Conservation (phyloP, 2,797 vertebrate genomes). For the Astyanax mexicanus region DNA sequence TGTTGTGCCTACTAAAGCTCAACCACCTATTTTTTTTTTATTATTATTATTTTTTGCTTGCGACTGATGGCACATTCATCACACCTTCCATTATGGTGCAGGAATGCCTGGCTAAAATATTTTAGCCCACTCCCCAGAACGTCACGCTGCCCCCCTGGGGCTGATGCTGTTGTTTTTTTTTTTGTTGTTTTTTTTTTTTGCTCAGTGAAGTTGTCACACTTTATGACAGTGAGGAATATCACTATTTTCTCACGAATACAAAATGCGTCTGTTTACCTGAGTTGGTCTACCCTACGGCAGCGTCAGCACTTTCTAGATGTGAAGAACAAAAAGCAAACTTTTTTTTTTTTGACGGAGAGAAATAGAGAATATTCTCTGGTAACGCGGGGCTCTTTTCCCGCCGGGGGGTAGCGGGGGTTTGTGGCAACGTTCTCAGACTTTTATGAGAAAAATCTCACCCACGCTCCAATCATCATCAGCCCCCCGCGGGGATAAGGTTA, state of each 20-base stretch:
- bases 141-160: background rate
- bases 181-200: too few species aligned
- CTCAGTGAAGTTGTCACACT: background rate
- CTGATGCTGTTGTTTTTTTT: background rate
- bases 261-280: slow-evolving; percentile 4
- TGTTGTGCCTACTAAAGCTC: background rate
- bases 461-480: slow-evolving; percentile 32
- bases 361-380: slow-evolving; percentile 23
- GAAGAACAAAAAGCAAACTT: background rate
- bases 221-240: slow-evolving; percentile 2
- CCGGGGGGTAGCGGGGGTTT: slow-evolving; percentile 31
- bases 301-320: slow-evolving; percentile 16
- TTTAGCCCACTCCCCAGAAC: background rate
- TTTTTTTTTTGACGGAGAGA: slow-evolving; percentile 30
- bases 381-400: slow-evolving; percentile 15
- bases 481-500: slow-evolving; percentile 31
- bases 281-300: background rate
- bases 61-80: background rate
- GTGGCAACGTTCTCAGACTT: slow-evolving; percentile 26
- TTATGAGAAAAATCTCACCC: slow-evolving; percentile 52
- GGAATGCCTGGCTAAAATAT: background rate
- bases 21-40: too few species aligned
- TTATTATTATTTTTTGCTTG: too few species aligned
- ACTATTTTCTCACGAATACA: background rate
- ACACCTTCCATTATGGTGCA: background rate